These are phyloP conservation scores for Mesocricetus auratus DNA, from an alignment of 2,113 vertebrate genomes.

Conservation along the genomic window DNA sequence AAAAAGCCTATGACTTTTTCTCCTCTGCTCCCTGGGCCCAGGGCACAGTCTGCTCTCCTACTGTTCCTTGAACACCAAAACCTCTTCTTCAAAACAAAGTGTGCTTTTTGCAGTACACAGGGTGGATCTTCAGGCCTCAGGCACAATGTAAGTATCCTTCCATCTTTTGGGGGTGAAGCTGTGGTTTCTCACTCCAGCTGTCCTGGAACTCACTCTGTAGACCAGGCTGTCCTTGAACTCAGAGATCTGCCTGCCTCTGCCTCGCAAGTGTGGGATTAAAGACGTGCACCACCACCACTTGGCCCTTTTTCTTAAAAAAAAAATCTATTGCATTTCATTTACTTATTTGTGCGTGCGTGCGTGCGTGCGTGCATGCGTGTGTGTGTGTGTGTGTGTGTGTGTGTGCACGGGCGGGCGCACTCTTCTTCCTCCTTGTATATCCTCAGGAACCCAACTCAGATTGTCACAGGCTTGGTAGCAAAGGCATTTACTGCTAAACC, in stretches of 20 bases:
- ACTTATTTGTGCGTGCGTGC: too few species aligned
- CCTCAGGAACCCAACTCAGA: background rate
- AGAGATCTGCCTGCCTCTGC: background rate
- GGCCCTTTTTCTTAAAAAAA: background rate
- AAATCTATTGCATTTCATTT: background rate
- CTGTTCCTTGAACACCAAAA: background rate
- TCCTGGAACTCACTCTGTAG: background rate
- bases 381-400: background rate
- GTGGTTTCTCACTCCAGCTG: background rate
- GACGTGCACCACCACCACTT: background rate
- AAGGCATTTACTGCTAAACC: background rate
- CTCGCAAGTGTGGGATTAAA: background rate
- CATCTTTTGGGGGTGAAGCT: background rate
- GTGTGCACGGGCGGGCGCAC: too few species aligned
- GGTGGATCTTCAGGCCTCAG: background rate
- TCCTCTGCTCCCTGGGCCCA: background rate
- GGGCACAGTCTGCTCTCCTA: background rate
- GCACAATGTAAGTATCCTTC: background rate
- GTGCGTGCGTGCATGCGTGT: too few species aligned
- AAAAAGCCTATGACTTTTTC: background rate
- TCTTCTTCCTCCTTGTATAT: background rate
- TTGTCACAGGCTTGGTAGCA: background rate
- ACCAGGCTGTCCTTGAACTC: background rate
- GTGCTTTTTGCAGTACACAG: background rate
- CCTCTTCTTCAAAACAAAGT: background rate